Evolutionary conservation across 1,140 invertebrate genomes (phyloP).

Genomic region (Tyrophagus putrescentiae): DNA sequence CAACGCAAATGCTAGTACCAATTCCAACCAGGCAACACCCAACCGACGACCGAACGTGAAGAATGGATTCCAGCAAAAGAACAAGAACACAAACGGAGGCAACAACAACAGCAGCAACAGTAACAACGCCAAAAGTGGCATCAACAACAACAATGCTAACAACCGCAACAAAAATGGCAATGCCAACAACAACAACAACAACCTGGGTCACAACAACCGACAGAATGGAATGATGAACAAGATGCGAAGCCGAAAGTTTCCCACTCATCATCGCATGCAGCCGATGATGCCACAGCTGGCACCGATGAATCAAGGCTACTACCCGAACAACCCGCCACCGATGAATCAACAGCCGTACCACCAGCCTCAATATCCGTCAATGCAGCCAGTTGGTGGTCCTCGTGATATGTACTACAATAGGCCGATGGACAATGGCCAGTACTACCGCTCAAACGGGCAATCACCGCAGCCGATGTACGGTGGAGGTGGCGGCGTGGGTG

Average conservation of each 20-base stretch:
- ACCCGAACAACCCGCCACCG: neutral
- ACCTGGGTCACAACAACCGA: neutral
- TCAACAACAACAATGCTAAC: neutral
- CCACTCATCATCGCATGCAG: neutral
- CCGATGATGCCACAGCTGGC: neutral
- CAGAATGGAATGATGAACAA: neutral
- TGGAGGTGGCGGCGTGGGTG: neutral
- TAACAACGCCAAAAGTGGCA: neutral
- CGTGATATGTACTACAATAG: slow-evolving; percentile 7
- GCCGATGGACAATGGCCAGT: neutral
- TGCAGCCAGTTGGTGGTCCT: neutral
- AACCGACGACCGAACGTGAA: neutral
- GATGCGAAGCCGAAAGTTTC: neutral
- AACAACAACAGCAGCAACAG: neutral
- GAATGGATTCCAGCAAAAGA: neutral
- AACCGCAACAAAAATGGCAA: neutral
- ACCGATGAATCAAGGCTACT: neutral
- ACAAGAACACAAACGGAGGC: neutral
- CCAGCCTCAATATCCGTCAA: neutral
- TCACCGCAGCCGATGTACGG: neutral
- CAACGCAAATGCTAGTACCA: neutral
- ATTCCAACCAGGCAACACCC: too few species aligned
- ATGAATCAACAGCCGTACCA: neutral
- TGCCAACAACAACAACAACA: neutral
- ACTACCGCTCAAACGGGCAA: neutral